Evolutionary conservation across 2,888 invertebrate species (phyloP).

Genomic region (Catocala sponsa): DNA sequence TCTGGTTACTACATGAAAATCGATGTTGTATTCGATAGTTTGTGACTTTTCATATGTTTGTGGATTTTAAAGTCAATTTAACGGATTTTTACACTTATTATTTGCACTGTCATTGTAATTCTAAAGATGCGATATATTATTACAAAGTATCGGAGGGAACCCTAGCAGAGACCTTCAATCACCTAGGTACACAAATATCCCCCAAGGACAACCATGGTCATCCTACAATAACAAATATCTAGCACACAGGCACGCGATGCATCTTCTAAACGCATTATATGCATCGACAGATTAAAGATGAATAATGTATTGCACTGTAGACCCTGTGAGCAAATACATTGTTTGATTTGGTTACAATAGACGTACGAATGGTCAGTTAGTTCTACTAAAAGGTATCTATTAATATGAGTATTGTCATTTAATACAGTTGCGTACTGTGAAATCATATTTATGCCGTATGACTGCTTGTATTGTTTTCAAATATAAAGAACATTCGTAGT

Average conservation of each 20-base stretch:
- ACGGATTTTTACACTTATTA: no score
- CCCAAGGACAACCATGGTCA: slow-evolving; percentile 30
- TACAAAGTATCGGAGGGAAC: no score
- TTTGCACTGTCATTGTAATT: no score
- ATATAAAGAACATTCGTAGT: no score
- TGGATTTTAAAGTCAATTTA: no score
- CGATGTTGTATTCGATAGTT: no score
- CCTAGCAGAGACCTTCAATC: no score
- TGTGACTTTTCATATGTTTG: no score
- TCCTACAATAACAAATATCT: slow-evolving; percentile 26
- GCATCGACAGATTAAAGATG: slow-evolving; percentile 59
- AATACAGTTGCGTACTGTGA: slow-evolving; percentile 2
- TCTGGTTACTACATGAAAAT: no score
- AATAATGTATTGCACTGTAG: slow-evolving; percentile 66
- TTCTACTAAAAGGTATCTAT: slow-evolving; percentile 19
- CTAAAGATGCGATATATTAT: no score
- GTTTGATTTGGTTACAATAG: slow-evolving; percentile 74
- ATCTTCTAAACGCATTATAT: slow-evolving; percentile 37
- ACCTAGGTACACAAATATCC: no score
- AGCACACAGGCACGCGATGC: slow-evolving; percentile 20
- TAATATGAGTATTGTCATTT: slow-evolving; percentile 26
- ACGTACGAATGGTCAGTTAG: slow-evolving; percentile 13
- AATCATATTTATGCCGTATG: not conserved
- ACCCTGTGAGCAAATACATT: slow-evolving; percentile 56
- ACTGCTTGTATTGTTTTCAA: no score